Evolutionary conservation across 2,888 invertebrate species (phyloP), one percentile per base, ranked within the genome.

Genomic region (Agrotis segetum): DNA sequence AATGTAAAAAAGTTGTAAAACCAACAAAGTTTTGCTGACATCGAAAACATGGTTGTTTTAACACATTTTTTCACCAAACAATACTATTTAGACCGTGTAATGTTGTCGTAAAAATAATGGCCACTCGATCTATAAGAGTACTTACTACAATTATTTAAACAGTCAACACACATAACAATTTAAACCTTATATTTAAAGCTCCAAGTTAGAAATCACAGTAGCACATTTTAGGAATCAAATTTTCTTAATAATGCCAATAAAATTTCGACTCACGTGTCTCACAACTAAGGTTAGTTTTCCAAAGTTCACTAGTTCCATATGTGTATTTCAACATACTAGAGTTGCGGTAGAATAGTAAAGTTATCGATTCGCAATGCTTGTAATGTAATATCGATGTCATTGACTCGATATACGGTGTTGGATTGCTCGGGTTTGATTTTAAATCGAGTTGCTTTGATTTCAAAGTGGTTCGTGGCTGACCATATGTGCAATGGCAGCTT

Each of bases 361-460:
- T 85, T 88, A 88, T 88, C 87, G 89, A 90, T 88, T 89, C 83
- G 87, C 86, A 82, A 79, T 86, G 85, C 84, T 76, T 81, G 90
- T 90, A 90, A 91, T 79, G 77, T 83, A 86, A 90, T 90, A 91
- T 90, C 84, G 88, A 88, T 90, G 91, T 91, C 92, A 92, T 89
- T 92, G 92, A 90, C 91, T 90, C 88, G 78, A 74, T 71, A 85
- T 75, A 82, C 78, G 78, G 87, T 85, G 82, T 88, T 79, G 74
- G 67, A 71, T 88, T 86, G 79, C 87, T 77, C 52, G 68, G 61
- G 61, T 77, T 83, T 78, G 40, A 82, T 83, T 65, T 81, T 79
- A 52, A 67, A 52, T 56, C 63, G 29, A 71, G 61, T 70, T 34
- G 46, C 60, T 75, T 40, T 71, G 67, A 75, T 81, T 79, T 60